Percentiles rank a stretch among this genome's conserved stretches.
Evolutionary conservation across 1,140 invertebrate species (phyloP).

Genomic region (Ips typographus): DNA sequence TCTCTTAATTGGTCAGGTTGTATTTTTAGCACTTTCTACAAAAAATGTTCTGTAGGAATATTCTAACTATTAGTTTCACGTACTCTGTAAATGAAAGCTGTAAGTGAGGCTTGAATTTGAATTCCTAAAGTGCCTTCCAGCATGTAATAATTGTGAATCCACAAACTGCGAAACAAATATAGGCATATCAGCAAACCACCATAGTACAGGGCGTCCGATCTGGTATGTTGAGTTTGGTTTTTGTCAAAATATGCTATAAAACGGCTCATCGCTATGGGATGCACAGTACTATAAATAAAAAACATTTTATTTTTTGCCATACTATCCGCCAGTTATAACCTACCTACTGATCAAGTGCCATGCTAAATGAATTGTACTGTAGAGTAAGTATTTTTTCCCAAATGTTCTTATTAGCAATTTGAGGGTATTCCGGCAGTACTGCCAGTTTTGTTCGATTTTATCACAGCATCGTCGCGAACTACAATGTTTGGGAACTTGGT

Average conservation of each 20-base stretch:
- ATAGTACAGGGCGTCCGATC: conserved; percentile 11
- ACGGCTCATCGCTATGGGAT: conserved; percentile 21
- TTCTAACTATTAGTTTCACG: not conserved
- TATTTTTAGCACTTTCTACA: conserved; percentile 53
- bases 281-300: conserved; percentile 10
- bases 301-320: not conserved
- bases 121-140: conserved; percentile 19
- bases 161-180: conserved; percentile 10
- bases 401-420: conserved; percentile 21
- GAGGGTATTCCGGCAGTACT: conserved; percentile 1
- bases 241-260: conserved; percentile 25
- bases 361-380: conserved; percentile 6
- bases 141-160: conserved; percentile 20
- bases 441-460: conserved; percentile 18
- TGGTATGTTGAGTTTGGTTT: conserved; percentile 19
- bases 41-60: conserved; percentile 4
- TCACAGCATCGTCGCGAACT: conserved; percentile 22
- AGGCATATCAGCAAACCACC: conserved; percentile 17
- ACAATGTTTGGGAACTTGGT: conserved; percentile 16
- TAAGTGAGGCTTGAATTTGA: conserved; percentile 17
- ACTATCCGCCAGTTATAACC: conserved; percentile 14
- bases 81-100: conserved; percentile 18
- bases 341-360: conserved; percentile 23
- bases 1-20: conserved; percentile 10
- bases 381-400: conserved; percentile 15